Percentiles rank a stretch among this genome's conserved stretches.
phyloP scores from a whole-genome alignment of 2,888 invertebrate species.

The Volucella bombylans region DNA sequence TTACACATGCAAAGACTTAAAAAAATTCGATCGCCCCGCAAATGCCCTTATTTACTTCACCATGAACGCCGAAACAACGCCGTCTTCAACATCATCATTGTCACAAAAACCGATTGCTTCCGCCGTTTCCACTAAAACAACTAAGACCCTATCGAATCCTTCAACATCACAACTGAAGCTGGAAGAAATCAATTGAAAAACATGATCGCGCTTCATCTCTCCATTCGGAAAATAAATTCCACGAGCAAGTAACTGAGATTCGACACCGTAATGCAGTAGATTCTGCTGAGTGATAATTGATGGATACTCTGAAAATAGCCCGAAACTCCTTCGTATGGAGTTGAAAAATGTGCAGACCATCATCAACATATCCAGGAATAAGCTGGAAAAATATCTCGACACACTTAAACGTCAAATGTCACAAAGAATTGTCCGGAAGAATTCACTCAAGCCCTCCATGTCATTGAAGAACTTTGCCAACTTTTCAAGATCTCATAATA shows the following conservation, averaged over 20 bases:
- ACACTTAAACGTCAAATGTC: slow-evolving; percentile 80
- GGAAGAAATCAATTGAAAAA: slow-evolving; percentile 30
- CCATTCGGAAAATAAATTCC: slow-evolving; percentile 74
- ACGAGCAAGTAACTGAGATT: slow-evolving; percentile 77
- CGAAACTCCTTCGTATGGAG: too few species aligned
- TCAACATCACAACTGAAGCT: slow-evolving; percentile 9
- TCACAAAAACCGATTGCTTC: too few species aligned
- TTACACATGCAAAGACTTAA: slow-evolving; percentile 83
- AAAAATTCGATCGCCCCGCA: slow-evolving; percentile 80
- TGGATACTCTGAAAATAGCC: too few species aligned
- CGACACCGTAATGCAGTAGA: slow-evolving; percentile 79
- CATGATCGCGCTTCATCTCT: slow-evolving; percentile 55
- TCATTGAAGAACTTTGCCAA: slow-evolving; percentile 83
- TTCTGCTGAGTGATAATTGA: too few species aligned
- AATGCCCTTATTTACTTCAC: slow-evolving; percentile 80
- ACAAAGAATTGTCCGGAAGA: slow-evolving; percentile 78
- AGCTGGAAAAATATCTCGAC: too few species aligned
- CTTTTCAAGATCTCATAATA: slow-evolving; percentile 76
- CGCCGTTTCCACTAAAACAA: slow-evolving; percentile 3
- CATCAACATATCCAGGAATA: too few species aligned
- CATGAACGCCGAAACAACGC: slow-evolving; percentile 64
- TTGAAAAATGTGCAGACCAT: too few species aligned
- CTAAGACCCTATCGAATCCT: slow-evolving; percentile 33
- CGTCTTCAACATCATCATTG: too few species aligned
- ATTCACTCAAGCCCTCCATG: slow-evolving; percentile 82